Conservation (phyloP, 2,797 vertebrate species). For the Tarsius wallacei region DNA sequence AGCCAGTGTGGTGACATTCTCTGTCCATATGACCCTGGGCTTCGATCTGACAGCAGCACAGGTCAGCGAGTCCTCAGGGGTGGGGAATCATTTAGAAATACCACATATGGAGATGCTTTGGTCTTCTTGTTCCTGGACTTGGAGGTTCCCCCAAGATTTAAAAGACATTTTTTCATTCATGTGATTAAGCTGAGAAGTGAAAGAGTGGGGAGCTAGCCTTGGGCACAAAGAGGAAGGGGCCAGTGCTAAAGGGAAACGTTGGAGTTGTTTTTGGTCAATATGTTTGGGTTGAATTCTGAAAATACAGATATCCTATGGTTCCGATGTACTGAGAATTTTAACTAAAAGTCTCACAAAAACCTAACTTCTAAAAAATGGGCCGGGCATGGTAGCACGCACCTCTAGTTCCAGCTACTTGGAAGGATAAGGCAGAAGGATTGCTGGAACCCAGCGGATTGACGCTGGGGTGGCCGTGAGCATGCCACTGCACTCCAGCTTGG, state of each 20-base stretch:
- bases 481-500: not conserved
- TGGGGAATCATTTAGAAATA: not conserved
- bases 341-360: conserved; percentile 19
- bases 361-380: not conserved
- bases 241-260: too few species aligned
- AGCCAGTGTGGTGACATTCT: conserved; percentile 96
- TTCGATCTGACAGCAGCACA: conserved; percentile 96
- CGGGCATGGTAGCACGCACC: rapidly evolving
- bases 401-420: not conserved
- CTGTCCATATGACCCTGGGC: conserved; percentile 96
- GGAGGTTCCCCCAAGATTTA: not conserved
- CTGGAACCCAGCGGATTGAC: not conserved
- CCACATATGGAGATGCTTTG: not conserved
- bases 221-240: not conserved
- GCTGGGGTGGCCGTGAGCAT: not conserved
- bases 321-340: conserved; percentile 61
- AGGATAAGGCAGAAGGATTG: not conserved
- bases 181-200: not conserved
- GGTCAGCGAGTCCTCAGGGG: conserved; percentile 88
- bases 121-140: not conserved
- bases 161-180: not conserved
- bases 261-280: not conserved
- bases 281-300: conserved; percentile 66
- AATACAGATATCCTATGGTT: not conserved
- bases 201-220: not conserved